These are phyloP conservation scores for Stramonita haemastoma DNA, from an alignment of 2,888 invertebrate genomes.

Conservation along the genomic window DNA sequence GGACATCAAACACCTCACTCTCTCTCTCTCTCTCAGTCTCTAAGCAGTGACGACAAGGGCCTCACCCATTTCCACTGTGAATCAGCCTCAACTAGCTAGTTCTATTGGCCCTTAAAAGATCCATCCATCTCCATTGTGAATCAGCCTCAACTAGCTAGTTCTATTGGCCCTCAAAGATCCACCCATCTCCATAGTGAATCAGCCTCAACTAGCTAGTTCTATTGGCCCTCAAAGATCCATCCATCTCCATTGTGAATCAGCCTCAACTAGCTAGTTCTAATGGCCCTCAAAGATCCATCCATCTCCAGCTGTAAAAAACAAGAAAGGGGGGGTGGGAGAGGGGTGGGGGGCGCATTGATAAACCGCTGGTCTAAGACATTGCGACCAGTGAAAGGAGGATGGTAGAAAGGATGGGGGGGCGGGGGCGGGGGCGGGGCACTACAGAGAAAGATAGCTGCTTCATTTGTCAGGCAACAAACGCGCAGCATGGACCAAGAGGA, in stretches of 20 bases:
- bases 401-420: background rate
- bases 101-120: constrained; percentile 18
- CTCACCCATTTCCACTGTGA: background rate
- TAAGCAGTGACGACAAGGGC: background rate
- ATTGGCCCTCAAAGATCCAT: constrained; percentile 9
- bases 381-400: background rate
- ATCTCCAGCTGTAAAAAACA: background rate
- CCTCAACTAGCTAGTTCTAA: background rate
- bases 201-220: background rate
- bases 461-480: background rate
- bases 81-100: background rate
- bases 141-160: background rate
- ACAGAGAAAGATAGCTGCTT: constrained; percentile 14
- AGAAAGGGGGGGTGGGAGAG: background rate
- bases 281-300: constrained; percentile 8
- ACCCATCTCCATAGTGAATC: constrained; percentile 13
- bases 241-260: background rate
- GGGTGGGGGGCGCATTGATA: background rate
- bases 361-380: background rate
- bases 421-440: background rate
- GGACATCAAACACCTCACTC: constrained; percentile 3
- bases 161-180: constrained; percentile 12
- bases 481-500: constrained; percentile 8
- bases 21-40: too few species aligned
- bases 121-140: constrained; percentile 8